These are phyloP conservation scores for Aegithalos caudatus DNA, from an alignment of 2,113 vertebrate genomes.

Conservation along the genomic window DNA sequence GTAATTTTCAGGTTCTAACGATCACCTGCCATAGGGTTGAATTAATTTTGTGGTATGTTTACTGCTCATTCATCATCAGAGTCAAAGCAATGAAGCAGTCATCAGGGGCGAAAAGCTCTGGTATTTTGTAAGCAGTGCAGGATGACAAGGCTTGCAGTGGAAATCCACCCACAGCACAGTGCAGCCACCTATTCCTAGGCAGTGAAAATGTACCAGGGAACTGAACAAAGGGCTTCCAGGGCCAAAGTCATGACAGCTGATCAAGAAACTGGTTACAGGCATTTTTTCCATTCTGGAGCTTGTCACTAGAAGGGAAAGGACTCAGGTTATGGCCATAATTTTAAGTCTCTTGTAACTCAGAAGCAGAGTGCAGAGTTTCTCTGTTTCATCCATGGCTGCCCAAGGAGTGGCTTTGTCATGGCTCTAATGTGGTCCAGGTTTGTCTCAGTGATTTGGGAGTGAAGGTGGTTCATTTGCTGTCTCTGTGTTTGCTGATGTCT, in stretches of 20 bases:
- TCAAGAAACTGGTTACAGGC: neutral
- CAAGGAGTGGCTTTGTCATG: neutral
- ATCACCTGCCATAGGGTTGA: slow-evolving; percentile 44
- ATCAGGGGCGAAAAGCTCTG: neutral
- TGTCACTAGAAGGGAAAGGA: neutral
- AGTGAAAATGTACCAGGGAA: neutral
- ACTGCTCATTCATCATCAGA: slow-evolving; percentile 9
- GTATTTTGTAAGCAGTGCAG: neutral
- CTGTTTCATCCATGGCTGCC: neutral
- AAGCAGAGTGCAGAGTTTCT: neutral
- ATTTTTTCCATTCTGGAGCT: neutral
- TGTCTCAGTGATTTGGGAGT: neutral
- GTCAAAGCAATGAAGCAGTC: neutral
- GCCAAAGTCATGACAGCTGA: neutral
- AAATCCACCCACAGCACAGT: neutral
- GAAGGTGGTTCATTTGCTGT: neutral
- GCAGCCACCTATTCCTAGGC: neutral
- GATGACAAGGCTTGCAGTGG: neutral
- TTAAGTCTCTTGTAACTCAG: neutral
- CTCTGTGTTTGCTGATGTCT: neutral
- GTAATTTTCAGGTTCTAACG: slow-evolving; percentile 17
- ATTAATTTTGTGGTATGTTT: slow-evolving; percentile 24
- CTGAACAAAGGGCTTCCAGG: neutral
- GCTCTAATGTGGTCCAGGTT: neutral
- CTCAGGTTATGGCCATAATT: neutral